These are phyloP conservation scores for Cheiracanthium punctorium DNA, from an alignment of 2,888 invertebrate species.

Conservation along the genomic window DNA sequence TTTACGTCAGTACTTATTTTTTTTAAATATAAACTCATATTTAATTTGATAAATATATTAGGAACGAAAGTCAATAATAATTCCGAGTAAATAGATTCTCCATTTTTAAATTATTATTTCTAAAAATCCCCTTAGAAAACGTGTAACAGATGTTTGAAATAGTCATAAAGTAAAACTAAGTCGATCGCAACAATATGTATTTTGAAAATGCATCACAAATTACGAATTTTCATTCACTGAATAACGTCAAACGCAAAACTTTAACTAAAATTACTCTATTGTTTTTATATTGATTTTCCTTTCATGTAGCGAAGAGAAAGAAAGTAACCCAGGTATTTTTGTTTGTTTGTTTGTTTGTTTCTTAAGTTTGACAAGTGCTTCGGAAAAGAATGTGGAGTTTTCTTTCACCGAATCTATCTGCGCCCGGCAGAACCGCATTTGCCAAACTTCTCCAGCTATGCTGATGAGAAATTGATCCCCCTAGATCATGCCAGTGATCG, in stretches of 20 bases:
- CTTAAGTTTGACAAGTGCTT: constrained; percentile 54
- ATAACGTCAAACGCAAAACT: constrained; percentile 22
- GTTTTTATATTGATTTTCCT: constrained; percentile 62
- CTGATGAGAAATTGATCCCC: constrained; percentile 69
- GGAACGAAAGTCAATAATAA: too few species aligned
- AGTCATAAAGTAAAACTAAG: too few species aligned
- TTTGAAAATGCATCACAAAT: too few species aligned
- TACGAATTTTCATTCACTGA: constrained; percentile 14
- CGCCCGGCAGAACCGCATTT: constrained; percentile 56
- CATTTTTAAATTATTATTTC: too few species aligned
- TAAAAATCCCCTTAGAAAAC: too few species aligned
- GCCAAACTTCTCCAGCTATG: constrained; percentile 62
- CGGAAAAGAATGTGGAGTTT: constrained; percentile 54
- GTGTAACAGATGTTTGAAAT: too few species aligned
- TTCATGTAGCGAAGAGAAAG: constrained; percentile 34
- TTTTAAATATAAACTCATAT: too few species aligned
- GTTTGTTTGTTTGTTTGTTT: constrained; percentile 5
- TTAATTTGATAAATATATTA: too few species aligned
- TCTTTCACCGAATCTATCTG: constrained; percentile 51
- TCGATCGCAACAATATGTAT: too few species aligned
- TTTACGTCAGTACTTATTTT: too few species aligned
- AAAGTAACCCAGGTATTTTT: constrained; percentile 19
- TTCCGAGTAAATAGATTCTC: too few species aligned
- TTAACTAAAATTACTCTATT: constrained; percentile 35
- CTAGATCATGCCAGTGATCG: constrained; percentile 62